These are phyloP conservation scores for Neoscelio sp. DNA, from an alignment of 2,888 invertebrate species.

Conservation along the genomic window DNA sequence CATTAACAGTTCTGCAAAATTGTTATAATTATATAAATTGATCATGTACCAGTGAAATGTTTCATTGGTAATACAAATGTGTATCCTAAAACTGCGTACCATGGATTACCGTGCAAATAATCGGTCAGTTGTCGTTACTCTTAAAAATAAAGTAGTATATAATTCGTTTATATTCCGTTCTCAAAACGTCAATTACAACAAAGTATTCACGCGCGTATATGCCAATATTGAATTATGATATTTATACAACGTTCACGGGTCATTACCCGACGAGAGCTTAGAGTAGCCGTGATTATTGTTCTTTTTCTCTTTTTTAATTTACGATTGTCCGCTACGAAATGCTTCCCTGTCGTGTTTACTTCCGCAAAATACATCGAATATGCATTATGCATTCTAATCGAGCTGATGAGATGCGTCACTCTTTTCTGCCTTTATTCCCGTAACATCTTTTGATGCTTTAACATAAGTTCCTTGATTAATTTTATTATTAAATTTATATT, in stretches of 20 bases:
- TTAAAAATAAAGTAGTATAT: slow-evolving; percentile 49
- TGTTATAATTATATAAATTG: too few species aligned
- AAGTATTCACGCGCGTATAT: slow-evolving; percentile 23
- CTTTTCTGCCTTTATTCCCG: not conserved
- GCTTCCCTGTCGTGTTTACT: slow-evolving; percentile 24
- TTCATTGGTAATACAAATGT: too few species aligned
- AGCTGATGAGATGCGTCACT: not conserved
- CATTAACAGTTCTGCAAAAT: too few species aligned
- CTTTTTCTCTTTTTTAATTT: slow-evolving; percentile 24
- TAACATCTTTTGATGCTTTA: not conserved
- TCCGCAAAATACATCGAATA: slow-evolving; percentile 34
- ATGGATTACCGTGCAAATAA: slow-evolving; percentile 5
- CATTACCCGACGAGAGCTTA: slow-evolving; percentile 64
- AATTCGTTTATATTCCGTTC: slow-evolving; percentile 42
- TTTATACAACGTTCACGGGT: slow-evolving; percentile 66
- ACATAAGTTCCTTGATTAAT: not conserved
- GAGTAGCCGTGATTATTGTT: slow-evolving; percentile 29
- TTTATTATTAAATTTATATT: too few species aligned
- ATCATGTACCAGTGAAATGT: slow-evolving; percentile 21
- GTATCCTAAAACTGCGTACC: slow-evolving; percentile 34
- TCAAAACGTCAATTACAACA: slow-evolving; percentile 47
- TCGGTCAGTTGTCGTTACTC: slow-evolving; percentile 36
- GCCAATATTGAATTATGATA: slow-evolving; percentile 58
- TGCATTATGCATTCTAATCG: slow-evolving; percentile 31
- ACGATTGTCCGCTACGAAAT: slow-evolving; percentile 16